A percentile compares a stretch with the other conserved stretches of the same genome.
phyloP scores from a whole-genome alignment of 1,140 invertebrate species.

The Heterodera carotae region DNA sequence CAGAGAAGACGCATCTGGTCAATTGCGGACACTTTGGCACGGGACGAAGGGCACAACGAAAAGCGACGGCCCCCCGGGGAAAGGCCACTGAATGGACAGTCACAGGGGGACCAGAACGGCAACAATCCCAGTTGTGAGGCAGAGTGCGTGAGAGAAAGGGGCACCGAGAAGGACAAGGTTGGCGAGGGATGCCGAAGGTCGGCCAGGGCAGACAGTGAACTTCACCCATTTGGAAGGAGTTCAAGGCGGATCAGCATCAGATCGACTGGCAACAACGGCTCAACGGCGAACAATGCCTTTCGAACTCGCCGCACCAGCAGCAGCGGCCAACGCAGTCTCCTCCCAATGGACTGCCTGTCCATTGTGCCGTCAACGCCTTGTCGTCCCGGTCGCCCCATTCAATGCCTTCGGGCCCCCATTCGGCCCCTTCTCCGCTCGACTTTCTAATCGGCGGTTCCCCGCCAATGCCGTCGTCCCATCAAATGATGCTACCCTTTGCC shows the following conservation, averaged over 20 bases:
- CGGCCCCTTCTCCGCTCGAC: background rate
- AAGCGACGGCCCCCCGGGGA: background rate
- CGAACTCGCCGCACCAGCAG: too few species aligned
- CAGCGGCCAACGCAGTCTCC: background rate
- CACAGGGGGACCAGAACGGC: background rate
- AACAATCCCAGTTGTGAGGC: background rate
- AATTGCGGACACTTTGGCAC: conserved; percentile 8
- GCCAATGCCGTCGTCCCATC: background rate
- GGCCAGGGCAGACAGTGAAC: background rate
- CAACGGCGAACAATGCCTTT: background rate
- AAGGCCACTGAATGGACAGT: background rate
- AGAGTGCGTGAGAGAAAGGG: background rate
- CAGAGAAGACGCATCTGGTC: conserved; percentile 17
- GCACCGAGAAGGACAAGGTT: background rate
- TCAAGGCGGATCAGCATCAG: background rate
- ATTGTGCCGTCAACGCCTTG: background rate
- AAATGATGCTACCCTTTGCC: background rate
- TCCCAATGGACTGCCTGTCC: background rate
- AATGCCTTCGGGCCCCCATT: background rate
- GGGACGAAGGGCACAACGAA: background rate
- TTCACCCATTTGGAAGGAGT: background rate
- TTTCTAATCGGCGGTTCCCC: background rate
- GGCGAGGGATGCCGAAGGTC: background rate
- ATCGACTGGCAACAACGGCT: background rate
- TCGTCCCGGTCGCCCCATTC: background rate